Percentiles rank a stretch among this genome's conserved stretches.
Conservation (phyloP, 2,888 invertebrate species). For the Rhagonycha lutea region DNA sequence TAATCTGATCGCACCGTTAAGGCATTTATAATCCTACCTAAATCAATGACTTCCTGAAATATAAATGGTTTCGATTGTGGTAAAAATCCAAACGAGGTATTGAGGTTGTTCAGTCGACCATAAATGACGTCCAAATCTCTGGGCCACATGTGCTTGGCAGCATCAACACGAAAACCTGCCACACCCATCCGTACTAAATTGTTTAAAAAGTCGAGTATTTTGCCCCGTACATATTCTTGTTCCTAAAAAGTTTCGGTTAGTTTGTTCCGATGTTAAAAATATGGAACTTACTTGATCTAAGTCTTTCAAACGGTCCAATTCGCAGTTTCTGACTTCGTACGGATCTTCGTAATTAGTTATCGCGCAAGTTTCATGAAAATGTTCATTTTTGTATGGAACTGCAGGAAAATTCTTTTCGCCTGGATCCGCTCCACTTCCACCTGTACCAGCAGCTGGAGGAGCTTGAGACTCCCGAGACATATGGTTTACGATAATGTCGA, state of each 20-base stretch:
- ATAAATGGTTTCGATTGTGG: slow-evolving; percentile 68
- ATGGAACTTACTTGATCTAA: slow-evolving; percentile 63
- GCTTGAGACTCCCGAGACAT: slow-evolving; percentile 64
- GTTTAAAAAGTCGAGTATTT: slow-evolving; percentile 69
- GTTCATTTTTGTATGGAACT: slow-evolving; percentile 67
- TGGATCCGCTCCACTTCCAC: slow-evolving; percentile 61
- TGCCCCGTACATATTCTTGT: slow-evolving; percentile 60
- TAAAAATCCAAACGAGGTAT: slow-evolving; percentile 67
- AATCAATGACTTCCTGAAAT: slow-evolving; percentile 78
- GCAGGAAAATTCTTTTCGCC: slow-evolving; percentile 54
- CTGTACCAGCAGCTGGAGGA: slow-evolving; percentile 63
- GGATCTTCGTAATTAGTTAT: slow-evolving; percentile 70
- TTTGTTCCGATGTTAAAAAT: neutral
- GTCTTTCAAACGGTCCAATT: slow-evolving; percentile 70
- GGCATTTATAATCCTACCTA: slow-evolving; percentile 42
- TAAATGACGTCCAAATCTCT: slow-evolving; percentile 70
- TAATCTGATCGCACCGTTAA: neutral
- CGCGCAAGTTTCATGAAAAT: slow-evolving; percentile 72
- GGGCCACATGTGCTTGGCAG: slow-evolving; percentile 82
- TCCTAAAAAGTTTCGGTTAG: neutral
- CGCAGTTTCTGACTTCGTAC: slow-evolving; percentile 60
- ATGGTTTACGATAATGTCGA: slow-evolving; percentile 84
- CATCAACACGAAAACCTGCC: slow-evolving; percentile 81
- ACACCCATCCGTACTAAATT: slow-evolving; percentile 72
- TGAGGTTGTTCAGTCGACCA: slow-evolving; percentile 63